A percentile compares a stretch with the other conserved stretches of the same genome.
Evolutionary conservation across 2,113 vertebrate genomes (phyloP).

Genomic region (Candoia aspera): DNA sequence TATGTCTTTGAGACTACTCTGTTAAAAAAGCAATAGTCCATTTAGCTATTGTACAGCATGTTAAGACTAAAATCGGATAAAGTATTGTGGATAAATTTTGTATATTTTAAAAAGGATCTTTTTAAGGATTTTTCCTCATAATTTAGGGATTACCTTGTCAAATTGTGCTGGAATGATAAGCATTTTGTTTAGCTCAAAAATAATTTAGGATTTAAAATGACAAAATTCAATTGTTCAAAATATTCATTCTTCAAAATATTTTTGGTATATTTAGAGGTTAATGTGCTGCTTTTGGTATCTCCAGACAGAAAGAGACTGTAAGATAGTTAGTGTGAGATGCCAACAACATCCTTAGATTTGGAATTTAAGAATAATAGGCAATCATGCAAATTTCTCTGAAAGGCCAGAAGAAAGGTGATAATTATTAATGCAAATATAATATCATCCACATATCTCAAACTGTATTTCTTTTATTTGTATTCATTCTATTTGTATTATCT

Average conservation of each 20-base stretch:
- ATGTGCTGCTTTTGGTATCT: not conserved
- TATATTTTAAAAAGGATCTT: no score
- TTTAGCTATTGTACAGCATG: not conserved
- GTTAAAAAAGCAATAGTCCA: not conserved
- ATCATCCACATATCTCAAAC: not conserved
- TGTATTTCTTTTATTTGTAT: not conserved
- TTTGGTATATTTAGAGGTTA: not conserved
- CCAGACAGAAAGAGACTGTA: not conserved
- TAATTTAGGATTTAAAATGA: not conserved
- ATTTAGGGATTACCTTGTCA: no score
- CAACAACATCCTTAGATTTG: not conserved
- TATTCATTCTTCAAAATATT: not conserved
- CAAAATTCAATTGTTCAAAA: not conserved
- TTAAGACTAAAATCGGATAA: no score
- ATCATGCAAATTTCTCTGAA: not conserved
- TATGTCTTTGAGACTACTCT: not conserved
- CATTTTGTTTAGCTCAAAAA: not conserved
- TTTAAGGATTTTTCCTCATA: no score
- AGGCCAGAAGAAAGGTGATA: not conserved
- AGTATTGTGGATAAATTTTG: no score
- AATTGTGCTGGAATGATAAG: not conserved
- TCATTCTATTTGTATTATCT: not conserved
- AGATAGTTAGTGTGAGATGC: not conserved
- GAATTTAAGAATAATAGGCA: not conserved
- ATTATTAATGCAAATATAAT: not conserved